A percentile compares a stretch with the other conserved stretches of the same genome.
phyloP scores from a whole-genome alignment of 2,113 vertebrate genomes.

The Uropsilus gracilis region DNA sequence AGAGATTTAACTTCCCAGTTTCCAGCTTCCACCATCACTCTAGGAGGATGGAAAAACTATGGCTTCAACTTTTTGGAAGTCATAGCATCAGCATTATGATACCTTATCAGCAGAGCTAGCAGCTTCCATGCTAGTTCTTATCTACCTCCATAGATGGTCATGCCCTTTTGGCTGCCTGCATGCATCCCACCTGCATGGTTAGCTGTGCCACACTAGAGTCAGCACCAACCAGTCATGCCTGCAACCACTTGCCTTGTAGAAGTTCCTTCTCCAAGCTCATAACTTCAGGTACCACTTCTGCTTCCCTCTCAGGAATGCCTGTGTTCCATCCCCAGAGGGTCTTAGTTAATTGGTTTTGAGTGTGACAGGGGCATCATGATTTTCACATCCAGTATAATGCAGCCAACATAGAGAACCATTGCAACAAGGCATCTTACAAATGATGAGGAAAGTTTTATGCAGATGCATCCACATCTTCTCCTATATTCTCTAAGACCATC shows the following conservation, averaged over 20 bases:
- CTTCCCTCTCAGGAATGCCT: neutral
- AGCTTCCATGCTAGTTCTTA: neutral
- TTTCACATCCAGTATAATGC: neutral
- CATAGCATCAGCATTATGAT: neutral
- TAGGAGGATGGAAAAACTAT: too few species aligned
- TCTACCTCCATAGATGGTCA: neutral
- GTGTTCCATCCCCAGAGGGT: neutral
- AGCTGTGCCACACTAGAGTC: neutral
- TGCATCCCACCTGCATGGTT: neutral
- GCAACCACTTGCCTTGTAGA: neutral
- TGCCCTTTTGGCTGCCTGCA: neutral
- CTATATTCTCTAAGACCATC: conserved; percentile 28
- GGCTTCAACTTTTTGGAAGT: neutral
- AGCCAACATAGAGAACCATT: neutral
- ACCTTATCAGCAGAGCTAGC: neutral
- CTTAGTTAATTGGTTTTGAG: neutral
- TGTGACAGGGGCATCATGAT: neutral
- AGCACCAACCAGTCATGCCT: neutral
- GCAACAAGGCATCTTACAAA: conserved; percentile 50
- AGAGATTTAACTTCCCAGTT: neutral
- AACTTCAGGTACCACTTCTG: neutral
- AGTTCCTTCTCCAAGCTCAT: neutral
- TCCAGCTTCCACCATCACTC: neutral
- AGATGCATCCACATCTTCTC: neutral
- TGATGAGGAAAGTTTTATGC: conserved; percentile 54